These are phyloP conservation scores for Chromis chromis DNA, from an alignment of 2,797 vertebrate species.

Conservation along the genomic window DNA sequence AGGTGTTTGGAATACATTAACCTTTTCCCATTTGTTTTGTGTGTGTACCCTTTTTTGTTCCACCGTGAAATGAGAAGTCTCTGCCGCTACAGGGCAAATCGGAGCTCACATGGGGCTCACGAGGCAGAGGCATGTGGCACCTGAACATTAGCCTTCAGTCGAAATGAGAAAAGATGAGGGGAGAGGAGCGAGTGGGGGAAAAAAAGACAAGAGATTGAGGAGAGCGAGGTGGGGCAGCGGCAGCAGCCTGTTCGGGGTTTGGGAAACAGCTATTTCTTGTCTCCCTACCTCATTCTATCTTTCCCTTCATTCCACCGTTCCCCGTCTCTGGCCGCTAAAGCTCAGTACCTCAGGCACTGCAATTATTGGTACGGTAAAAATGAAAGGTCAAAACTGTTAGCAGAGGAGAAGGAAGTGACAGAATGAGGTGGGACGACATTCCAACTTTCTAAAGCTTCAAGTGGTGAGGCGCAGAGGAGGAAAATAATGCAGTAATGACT, in stretches of 20 bases:
- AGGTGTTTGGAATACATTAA: slow-evolving; percentile 80
- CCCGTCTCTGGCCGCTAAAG: slow-evolving; percentile 55
- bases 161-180: slow-evolving; percentile 72
- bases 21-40: slow-evolving; percentile 79
- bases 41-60: slow-evolving; percentile 66
- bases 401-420: slow-evolving; percentile 60
- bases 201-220: slow-evolving; percentile 11
- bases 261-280: slow-evolving; percentile 68
- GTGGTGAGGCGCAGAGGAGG: slow-evolving; percentile 13
- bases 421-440: slow-evolving; percentile 53
- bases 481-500: slow-evolving; percentile 36
- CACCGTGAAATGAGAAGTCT: slow-evolving; percentile 63
- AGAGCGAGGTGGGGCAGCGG: neutral
- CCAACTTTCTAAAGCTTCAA: slow-evolving; percentile 48
- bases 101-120: slow-evolving; percentile 55
- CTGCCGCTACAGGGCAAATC: slow-evolving; percentile 53
- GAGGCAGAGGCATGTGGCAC: slow-evolving; percentile 57
- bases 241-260: slow-evolving; percentile 43
- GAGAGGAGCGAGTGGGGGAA: slow-evolving; percentile 19
- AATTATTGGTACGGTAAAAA: slow-evolving; percentile 75
- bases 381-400: slow-evolving; percentile 79
- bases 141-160: slow-evolving; percentile 68
- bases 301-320: slow-evolving; percentile 54
- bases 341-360: slow-evolving; percentile 68
- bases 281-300: slow-evolving; percentile 59